Evolutionary conservation across 2,888 invertebrate genomes (phyloP), one percentile per base, ranked within the genome.

Genomic region (Oscheius onirici): DNA sequence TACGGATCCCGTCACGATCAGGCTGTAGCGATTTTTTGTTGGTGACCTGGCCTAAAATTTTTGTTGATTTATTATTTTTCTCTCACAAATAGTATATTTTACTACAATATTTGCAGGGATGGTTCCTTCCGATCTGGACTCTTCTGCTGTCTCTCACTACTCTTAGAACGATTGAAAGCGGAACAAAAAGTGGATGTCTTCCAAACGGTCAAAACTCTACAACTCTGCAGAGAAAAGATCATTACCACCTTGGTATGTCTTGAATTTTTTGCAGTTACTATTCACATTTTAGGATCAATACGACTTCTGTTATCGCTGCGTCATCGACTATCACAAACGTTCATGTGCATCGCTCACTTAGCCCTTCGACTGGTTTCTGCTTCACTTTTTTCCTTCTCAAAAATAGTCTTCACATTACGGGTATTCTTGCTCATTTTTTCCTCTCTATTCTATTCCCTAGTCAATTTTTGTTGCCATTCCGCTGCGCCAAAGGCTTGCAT

Each of bases 231-330:
- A 22, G 58, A 58, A 20, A 58, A 78, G 20, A 63, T 74, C 55
- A 74, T 79, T 61, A 78, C 82, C 66, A 76, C 73, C 17, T 71
- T 80, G 40, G 77, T 77, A 41, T 49, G 75, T 68, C 46, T 1
- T 34, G 8, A 34, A 34, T 6, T 34, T 34, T 3, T 34, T 34
- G 34, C n/a, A n/a, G n/a, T n/a, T n/a, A n/a, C n/a, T n/a, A 13
- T 34, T 43, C 22, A 11, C 17, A 57, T 40, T 88, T 88, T 46
- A 90, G 89, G 89, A 89, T 69, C 89, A 90, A 79, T 90, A 88
- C 82, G 82, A 87, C 58, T 90, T 89, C 78, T 88, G 88, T 78
- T 89, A 89, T 78, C 88, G 89, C 61, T 85, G 89, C 63, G 87
- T 89, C 41, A 79, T 88, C 79, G 88, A 89, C 71, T 89, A 87